Evolutionary conservation across 2,888 invertebrate genomes (phyloP), one percentile per base, ranked within the genome.

Genomic region (Drosophila stalkeri): DNA sequence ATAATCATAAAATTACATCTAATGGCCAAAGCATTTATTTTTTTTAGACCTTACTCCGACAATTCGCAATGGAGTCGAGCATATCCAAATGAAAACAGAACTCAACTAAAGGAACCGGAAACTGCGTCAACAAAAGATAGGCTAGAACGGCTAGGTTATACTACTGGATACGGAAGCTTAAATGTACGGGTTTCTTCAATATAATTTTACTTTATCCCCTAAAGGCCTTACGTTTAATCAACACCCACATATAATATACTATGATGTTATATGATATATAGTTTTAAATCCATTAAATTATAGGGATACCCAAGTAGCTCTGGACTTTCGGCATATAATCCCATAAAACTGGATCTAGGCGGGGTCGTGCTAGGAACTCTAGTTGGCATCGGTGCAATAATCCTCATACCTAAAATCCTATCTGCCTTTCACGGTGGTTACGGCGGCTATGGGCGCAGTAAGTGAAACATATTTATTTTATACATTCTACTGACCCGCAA

Each of bases 351-450:
- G 60, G 97, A 97, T 87, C 93, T 97, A 0, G 97, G 97, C 8
- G 97, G 97, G 1, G 95, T 97, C 11, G 95, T 97, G 9, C 93
- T 97, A 31, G 97, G 97, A 0, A 96, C 97, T 3, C 94, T 97
- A 2, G 94, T 97, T 52, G 97, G 97, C 0, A 95, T 97, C 57
- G 97, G 97, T 16, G 96, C 97, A 1, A 95, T 97, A 67, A 94
- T 97, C 20, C 95, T 97, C 3, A 94, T 97, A 55, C 97, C 97
- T 0, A 97, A 97, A 92, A 92, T 97, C 46, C 94, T 97, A 3
- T 95, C 96, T 71, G 94, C 96, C 0, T 94, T 97, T 66, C 95
- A 96, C 0, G 95, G 95, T 51, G 94, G 95, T 6, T 95, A 96
- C 46, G 80, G 86, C 18, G 90, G 92, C 39, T 96, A 96, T 43